phyloP scores from a whole-genome alignment of 2,888 invertebrate species.

The Yponomeuta sedellus region DNA sequence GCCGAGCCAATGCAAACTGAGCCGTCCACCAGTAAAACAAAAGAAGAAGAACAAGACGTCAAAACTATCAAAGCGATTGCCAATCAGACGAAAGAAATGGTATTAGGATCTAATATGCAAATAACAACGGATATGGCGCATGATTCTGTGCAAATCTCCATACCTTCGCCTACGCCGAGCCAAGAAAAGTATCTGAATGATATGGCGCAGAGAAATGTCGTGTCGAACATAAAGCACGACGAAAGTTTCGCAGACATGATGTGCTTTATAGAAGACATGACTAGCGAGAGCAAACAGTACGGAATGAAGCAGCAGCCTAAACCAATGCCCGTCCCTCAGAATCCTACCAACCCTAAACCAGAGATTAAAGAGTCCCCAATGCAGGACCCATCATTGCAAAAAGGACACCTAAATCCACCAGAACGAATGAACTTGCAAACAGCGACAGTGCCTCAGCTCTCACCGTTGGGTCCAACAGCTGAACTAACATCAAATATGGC shows the following conservation, averaged over 20 bases:
- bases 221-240: slow-evolving; percentile 74
- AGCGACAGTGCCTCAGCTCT: slow-evolving; percentile 80
- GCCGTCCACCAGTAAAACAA: slow-evolving; percentile 30
- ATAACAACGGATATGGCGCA: slow-evolving; percentile 75
- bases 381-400: slow-evolving; percentile 27
- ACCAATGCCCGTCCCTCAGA: slow-evolving; percentile 24
- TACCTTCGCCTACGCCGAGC: slow-evolving; percentile 80
- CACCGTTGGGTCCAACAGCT: slow-evolving; percentile 83
- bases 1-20: slow-evolving; percentile 29
- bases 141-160: slow-evolving; percentile 80
- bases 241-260: slow-evolving; percentile 83
- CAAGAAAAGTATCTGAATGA: slow-evolving; percentile 80
- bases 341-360: neutral
- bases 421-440: slow-evolving; percentile 60
- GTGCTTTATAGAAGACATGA: slow-evolving; percentile 82
- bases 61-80: slow-evolving; percentile 75
- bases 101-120: slow-evolving; percentile 75
- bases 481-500: slow-evolving; percentile 84
- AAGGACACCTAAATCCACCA: slow-evolving; percentile 49
- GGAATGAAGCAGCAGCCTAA: slow-evolving; percentile 47
- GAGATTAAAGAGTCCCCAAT: neutral
- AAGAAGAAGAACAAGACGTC: slow-evolving; percentile 57
- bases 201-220: slow-evolving; percentile 48
- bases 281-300: slow-evolving; percentile 56
- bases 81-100: slow-evolving; percentile 74